These are phyloP conservation scores for Eutolmus rufibarbis DNA, from an alignment of 2,888 invertebrate species.

Conservation along the genomic window DNA sequence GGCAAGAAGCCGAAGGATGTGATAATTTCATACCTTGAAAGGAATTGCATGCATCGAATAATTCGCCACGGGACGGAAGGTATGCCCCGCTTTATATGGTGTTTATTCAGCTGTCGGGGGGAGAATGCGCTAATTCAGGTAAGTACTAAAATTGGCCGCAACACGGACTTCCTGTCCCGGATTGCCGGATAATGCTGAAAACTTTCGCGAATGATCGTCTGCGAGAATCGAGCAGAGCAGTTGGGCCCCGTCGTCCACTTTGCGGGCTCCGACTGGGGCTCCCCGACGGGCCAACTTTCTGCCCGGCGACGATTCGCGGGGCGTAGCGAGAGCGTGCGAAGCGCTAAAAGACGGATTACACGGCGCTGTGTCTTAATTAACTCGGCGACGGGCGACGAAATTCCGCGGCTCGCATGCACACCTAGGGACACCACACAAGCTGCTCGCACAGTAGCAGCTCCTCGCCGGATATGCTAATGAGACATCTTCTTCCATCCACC, in stretches of 20 bases:
- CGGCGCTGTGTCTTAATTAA: constrained; percentile 40
- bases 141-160: constrained; percentile 27
- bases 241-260: not conserved
- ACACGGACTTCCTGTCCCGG: constrained; percentile 30
- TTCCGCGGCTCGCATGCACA: constrained; percentile 32
- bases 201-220: not conserved
- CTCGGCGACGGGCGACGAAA: not conserved
- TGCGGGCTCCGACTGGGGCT: not conserved
- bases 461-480: constrained; percentile 46
- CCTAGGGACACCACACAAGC: constrained; percentile 39
- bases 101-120: constrained; percentile 25
- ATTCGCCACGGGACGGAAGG: constrained; percentile 39
- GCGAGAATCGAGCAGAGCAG: constrained; percentile 19
- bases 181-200: not conserved
- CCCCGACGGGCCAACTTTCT: not conserved
- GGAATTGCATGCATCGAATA: constrained; percentile 41
- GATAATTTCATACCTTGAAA: constrained; percentile 41
- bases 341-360: constrained; percentile 36
- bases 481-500: constrained; percentile 46
- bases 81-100: constrained; percentile 33
- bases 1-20: constrained; percentile 41
- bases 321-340: not conserved
- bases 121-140: constrained; percentile 27
- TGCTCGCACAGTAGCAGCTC: constrained; percentile 45
- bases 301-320: not conserved